Conservation (phyloP, 2,888 invertebrate genomes). For the Lycia hirtaria region DNA sequence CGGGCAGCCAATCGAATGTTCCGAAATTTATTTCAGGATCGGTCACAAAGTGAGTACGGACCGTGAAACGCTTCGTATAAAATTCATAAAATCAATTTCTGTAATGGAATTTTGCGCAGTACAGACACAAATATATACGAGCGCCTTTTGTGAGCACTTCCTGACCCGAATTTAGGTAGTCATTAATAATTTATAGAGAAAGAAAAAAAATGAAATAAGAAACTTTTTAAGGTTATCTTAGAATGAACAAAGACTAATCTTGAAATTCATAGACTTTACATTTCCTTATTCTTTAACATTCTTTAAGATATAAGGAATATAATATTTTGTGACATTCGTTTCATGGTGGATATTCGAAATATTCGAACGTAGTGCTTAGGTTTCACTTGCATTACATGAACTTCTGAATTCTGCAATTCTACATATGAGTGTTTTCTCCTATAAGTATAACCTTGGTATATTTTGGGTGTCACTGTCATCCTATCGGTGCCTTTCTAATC, state of each 20-base stretch:
- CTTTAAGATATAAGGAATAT: no score
- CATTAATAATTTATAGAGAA: conserved; percentile 16
- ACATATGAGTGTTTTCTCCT: no score
- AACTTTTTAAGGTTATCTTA: background rate
- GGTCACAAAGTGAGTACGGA: conserved; percentile 2
- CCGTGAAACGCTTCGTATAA: conserved; percentile 25
- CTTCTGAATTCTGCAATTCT: no score
- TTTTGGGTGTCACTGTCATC: no score
- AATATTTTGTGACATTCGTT: no score
- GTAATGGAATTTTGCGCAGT: conserved; percentile 34
- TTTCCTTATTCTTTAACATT: background rate
- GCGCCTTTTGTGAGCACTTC: conserved; percentile 25
- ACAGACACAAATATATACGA: conserved; percentile 26
- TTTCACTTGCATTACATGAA: no score
- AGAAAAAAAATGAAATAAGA: background rate
- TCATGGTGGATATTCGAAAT: no score
- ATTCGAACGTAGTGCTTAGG: no score
- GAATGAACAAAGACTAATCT: background rate
- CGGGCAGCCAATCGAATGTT: conserved; percentile 6
- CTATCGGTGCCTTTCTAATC: no score
- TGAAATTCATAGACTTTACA: no score
- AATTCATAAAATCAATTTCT: conserved; percentile 38
- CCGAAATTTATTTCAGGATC: conserved; percentile 9
- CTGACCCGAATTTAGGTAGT: conserved; percentile 7
- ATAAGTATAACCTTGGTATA: no score